Evolutionary conservation across 2,888 invertebrate species (phyloP), one percentile per base, ranked within the genome.

Genomic region (Sminthurides aquaticus): DNA sequence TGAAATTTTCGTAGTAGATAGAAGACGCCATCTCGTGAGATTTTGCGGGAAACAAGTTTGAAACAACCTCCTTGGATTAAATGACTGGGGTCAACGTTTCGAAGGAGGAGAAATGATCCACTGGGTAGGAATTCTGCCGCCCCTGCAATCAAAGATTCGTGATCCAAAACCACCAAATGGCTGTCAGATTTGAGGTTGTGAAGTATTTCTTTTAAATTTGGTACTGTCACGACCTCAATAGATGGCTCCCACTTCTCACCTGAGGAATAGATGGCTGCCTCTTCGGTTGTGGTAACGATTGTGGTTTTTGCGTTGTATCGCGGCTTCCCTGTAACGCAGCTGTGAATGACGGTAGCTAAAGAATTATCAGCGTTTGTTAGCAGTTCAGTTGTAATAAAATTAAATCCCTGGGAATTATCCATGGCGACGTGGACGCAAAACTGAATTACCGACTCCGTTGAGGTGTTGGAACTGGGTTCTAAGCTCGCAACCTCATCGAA

Each of bases 401-500:
- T 8, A 5, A 52, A 22, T 5, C 11, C 20, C 20, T 52, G 8
- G 20, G 52, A 15, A 52, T 52, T 52, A 15, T 52, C 52, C 20
- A 52, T 20, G 5, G 20, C 52, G 5, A 20, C 20, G 3, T 20
- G 15, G 20, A 20, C 52, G 20, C 18, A 52, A 20, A 52, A 52
- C 20, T 20, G 52, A 20, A 22, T 22, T 18, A 20, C 22, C 20
- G 5, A 15, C 68, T 52, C 52, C 5, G 5, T 22, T 5, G 52
- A 5, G 20, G 3, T 60, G 0, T 89, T 85, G 1, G 91, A 3
- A 3, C 11, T 34, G 15, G n/a, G n/a, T n/a, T n/a, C n/a, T n/a
- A n/a, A n/a, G n/a, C n/a, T n/a, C n/a, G n/a, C n/a, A n/a, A 29
- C 48, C 1, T 49, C 18, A 15, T 58, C 61, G 29, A 57, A 61